Percentiles rank a stretch among this genome's conserved stretches.
phyloP scores from a whole-genome alignment of 2,888 invertebrate genomes.

The Timema cristinae region DNA sequence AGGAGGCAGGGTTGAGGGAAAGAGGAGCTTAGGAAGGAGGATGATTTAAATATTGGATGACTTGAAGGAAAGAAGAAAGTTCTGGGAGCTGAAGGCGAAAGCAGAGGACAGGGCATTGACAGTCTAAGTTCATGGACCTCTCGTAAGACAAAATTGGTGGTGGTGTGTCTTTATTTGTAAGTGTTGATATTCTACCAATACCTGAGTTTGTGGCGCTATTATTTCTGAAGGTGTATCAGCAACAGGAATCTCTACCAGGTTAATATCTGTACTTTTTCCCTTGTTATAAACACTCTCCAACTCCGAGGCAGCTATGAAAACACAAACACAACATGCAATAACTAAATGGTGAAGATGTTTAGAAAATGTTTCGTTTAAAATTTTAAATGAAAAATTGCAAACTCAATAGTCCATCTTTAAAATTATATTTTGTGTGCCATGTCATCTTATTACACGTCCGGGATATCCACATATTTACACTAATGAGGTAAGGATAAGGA shows the following conservation, averaged over 20 bases:
- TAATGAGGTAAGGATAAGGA: too few relatives aligned
- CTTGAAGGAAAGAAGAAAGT: too few relatives aligned
- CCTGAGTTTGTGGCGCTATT: slow-evolving; percentile 18
- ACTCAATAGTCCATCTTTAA: background rate
- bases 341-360: background rate
- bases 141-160: background rate
- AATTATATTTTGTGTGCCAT: too few relatives aligned
- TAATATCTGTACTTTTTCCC: background rate
- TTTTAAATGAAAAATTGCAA: background rate
- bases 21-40: too few relatives aligned
- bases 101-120: too few relatives aligned
- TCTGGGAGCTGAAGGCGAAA: too few relatives aligned
- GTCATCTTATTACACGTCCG: too few relatives aligned
- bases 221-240: background rate
- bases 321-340: background rate
- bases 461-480: too few relatives aligned
- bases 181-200: background rate
- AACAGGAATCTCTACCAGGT: background rate
- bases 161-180: background rate
- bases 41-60: too few relatives aligned
- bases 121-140: too few relatives aligned
- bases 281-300: background rate
- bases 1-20: too few relatives aligned
- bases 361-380: background rate
- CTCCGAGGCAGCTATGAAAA: slow-evolving; percentile 18